Evolutionary conservation across 2,888 invertebrate genomes (phyloP), one percentile per base, ranked within the genome.

Genomic region (Protodeltote pygarga): DNA sequence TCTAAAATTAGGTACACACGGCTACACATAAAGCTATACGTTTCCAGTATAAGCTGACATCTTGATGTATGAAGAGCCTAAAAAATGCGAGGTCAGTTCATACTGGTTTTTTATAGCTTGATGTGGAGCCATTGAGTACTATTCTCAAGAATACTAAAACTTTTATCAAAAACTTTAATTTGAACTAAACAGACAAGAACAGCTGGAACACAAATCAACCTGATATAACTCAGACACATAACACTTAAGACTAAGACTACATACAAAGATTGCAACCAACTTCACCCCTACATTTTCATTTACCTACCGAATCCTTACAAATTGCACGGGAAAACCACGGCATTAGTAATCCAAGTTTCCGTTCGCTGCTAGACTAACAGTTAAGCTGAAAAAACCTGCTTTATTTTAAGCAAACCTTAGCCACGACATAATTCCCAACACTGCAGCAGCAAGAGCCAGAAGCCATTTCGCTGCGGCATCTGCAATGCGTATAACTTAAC

Each of bases 401-500:
- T 39, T 49, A 46, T 47, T 62, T 51, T 44, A 47, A 40, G 38
- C 33, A 44, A 58, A 51, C 40, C 40, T 40, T 46, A 45, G 37
- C 37, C 32, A 50, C 29, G 29, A 59, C 38, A 54, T 69, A 57
- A 60, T 63, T 54, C 20, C 11, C 45, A 29, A 50, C 8, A 55
- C 50, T 69, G 54, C 55, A 65, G 67, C 57, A 54, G 49, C 42
- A 50, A 52, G 48, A 57, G 31, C 41, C 46, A 42, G 48, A 48
- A 61, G 9, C 49, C 8, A 51, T 67, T 57, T 42, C 59, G 40
- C 59, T 61, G 62, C 63, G 58, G 53, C 58, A 78, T 76, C 78
- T 77, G 78, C 79, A 79, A 57, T 77, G 79, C 79, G 79, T 74
- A 78, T 68, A 65, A 59, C 46, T 65, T 57, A 59, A 57, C 27